Evolutionary conservation across 1,140 invertebrate species (phyloP), one percentile per base, ranked within the genome.

Genomic region (Cyclargus thomasi): DNA sequence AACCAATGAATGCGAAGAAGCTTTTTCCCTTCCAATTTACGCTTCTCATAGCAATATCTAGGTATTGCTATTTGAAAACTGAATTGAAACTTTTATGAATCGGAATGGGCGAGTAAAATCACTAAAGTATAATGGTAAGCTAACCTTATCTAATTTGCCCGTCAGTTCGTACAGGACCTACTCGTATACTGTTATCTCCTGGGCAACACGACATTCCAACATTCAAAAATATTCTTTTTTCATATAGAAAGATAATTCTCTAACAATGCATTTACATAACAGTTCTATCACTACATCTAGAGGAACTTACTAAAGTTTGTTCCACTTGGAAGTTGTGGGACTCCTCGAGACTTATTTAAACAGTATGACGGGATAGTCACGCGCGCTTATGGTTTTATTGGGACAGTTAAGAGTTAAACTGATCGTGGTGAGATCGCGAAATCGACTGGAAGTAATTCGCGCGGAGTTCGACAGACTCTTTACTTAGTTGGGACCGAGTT

Each of bases 391-490:
- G 59, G 62, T 70, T 73, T 70, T 73, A 67, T 67, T 67, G 67
- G 36, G 62, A 70, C 67, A 81, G 72, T 79, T 79, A 71, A 59
- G 69, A 72, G 74, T 78, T 80, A 77, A 78, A 78, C 72, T 79
- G 77, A 79, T 82, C 73, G 77, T 78, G 76, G 75, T 70, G 73
- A 83, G 71, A 81, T 83, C 70, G 81, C 73, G 78, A 85, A 86
- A 85, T 86, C 80, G 80, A 71, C 80, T 78, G 79, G 80, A 83
- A 86, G 77, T 85, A 86, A 86, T 82, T 78, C 75, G 78, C 73
- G 70, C 69, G 74, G 75, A 78, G 81, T 81, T 73, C 76, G 74
- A 71, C 82, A 80, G 72, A 80, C 78, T 76, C 78, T 84, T 29
- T 29, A n/a, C 18, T 80, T 80, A 72, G 78, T 78, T 75, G 75